A percentile compares a stretch with the other conserved stretches of the same genome.
These are phyloP conservation scores for Apamea sordens DNA, from an alignment of 2,888 invertebrate genomes.

Conservation along the genomic window DNA sequence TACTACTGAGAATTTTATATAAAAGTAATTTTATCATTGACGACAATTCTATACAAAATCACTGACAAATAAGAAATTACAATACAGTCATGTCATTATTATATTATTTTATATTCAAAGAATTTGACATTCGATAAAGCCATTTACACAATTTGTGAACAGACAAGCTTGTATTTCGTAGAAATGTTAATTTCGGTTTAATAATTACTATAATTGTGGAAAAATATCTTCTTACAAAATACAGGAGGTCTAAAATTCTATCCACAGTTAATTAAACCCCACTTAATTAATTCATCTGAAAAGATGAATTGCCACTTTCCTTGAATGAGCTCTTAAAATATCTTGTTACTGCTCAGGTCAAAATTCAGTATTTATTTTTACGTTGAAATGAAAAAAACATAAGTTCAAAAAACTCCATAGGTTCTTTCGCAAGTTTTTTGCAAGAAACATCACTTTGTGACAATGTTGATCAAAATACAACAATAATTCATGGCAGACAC, in stretches of 20 bases:
- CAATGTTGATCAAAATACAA: constrained; percentile 77
- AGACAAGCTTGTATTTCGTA: not conserved
- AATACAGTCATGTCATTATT: not conserved
- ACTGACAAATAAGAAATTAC: constrained; percentile 22
- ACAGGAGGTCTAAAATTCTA: constrained; percentile 20
- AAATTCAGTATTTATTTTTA: constrained; percentile 11
- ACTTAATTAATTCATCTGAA: constrained; percentile 41
- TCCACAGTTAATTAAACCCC: constrained; percentile 27
- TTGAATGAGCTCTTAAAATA: constrained; percentile 16
- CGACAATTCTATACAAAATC: constrained; percentile 28
- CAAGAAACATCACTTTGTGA: constrained; percentile 66
- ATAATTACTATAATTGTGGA: constrained; percentile 25
- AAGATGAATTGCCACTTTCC: constrained; percentile 18
- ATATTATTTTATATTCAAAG: constrained; percentile 11
- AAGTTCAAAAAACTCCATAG: constrained; percentile 31
- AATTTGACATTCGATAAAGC: constrained; percentile 11
- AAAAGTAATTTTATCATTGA: constrained; percentile 5
- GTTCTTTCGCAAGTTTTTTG: constrained; percentile 61
- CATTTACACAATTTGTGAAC: constrained; percentile 5
- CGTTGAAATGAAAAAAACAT: constrained; percentile 15
- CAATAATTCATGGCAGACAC: constrained; percentile 78
- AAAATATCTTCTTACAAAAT: constrained; percentile 37
- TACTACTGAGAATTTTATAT: not conserved
- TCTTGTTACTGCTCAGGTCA: constrained; percentile 2
- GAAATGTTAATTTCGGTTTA: constrained; percentile 10